Evolutionary conservation across 1,140 invertebrate genomes (phyloP), one percentile per base, ranked within the genome.

Genomic region (Drosophila simulans): DNA sequence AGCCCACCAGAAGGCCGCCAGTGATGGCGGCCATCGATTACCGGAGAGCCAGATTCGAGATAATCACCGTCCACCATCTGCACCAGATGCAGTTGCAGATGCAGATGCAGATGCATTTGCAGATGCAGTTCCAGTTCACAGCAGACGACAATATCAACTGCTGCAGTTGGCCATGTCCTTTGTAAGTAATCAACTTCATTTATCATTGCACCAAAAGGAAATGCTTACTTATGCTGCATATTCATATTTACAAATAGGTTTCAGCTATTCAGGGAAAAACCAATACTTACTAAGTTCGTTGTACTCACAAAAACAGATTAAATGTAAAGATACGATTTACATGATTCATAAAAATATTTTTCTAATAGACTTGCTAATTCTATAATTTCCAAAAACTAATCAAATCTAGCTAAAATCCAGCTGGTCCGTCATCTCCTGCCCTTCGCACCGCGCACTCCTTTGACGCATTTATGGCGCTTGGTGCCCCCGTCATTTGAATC

Each of bases 381-480:
- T 31, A 2, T 10, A 31, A 31, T 31, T 31, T 31, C 1, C 7
- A 31, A 31, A 37, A 4, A 13, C 35, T 37, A 4, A 37, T 37
- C 3, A 39, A 20, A 45, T 20, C 20, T 31, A 13, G 3, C 22
- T 17, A 2, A 13, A 57, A 69, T 22, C n/a, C 5, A 48, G 51
- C 43, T 37, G 10, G 0, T 8, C 3, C 0, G 12, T 1, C 68
- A 71, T 40, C 52, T 13, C 68, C 52, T 13, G 52, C 70, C 5
- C 8, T n/a, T 13, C 34, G 25, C 48, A 22, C 5, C 65, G 48
- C 68, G 64, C 43, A 70, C 68, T 70, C 52, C 68, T 71, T 71
- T 71, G 65, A 70, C 68, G 65, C 68, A 71, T 70, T 71, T 71
- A 71, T 70, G 68, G 68, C 22, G 65, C 51, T 48, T 20, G 25